Percentiles rank a stretch among this genome's conserved stretches.
phyloP scores from a whole-genome alignment of 2,113 vertebrate species.

The Eptesicus fuscus region DNA sequence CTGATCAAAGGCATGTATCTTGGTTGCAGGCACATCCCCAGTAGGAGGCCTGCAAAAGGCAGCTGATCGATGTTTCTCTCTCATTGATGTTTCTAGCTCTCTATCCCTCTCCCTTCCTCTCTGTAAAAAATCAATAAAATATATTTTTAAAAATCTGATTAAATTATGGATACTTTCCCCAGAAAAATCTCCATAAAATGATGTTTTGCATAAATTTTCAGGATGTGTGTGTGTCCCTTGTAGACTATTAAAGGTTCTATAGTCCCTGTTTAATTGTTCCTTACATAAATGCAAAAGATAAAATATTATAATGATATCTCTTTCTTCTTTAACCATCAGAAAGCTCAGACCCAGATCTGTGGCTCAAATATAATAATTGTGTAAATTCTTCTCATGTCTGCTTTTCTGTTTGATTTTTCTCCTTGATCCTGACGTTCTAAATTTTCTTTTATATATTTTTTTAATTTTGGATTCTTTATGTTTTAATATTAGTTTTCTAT shows the following conservation, averaged over 20 bases:
- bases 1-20: too few relatives aligned
- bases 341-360: background rate
- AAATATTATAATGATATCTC: background rate
- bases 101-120: too few relatives aligned
- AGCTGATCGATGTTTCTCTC: too few relatives aligned
- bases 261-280: background rate
- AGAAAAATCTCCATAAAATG: background rate
- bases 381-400: background rate
- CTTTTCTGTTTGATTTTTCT: background rate
- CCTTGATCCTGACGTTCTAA: background rate
- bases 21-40: too few relatives aligned
- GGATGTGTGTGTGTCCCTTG: background rate
- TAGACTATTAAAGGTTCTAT: background rate
- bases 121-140: too few relatives aligned
- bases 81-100: too few relatives aligned
- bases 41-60: too few relatives aligned
- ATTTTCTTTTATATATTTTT: background rate
- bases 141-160: background rate
- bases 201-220: background rate
- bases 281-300: background rate
- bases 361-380: background rate
- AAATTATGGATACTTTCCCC: background rate
- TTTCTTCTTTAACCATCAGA: background rate
- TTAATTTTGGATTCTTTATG: background rate
- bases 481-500: background rate